A percentile compares a stretch with the other conserved stretches of the same genome.
These are phyloP conservation scores for Acleris holmiana DNA, from an alignment of 2,888 invertebrate genomes.

Conservation along the genomic window DNA sequence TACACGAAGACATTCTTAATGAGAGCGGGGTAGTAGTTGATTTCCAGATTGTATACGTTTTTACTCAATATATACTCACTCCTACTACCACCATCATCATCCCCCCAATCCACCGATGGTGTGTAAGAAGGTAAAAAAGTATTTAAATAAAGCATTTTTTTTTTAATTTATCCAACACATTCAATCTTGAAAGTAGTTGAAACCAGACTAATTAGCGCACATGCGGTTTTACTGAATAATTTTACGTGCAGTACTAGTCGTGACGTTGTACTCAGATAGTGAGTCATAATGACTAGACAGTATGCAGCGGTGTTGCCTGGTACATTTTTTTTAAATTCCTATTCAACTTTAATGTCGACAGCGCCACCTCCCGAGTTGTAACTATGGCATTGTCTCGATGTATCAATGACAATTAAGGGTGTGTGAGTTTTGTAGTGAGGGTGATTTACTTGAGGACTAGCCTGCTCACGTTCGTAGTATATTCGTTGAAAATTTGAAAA, in stretches of 20 bases:
- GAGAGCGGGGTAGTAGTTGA: background rate
- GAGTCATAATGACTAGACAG: conserved; percentile 27
- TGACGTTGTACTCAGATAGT: conserved; percentile 21
- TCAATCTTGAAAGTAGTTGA: background rate
- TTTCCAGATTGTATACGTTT: background rate
- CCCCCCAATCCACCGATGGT: background rate
- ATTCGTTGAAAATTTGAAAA: conserved; percentile 26
- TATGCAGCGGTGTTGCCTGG: conserved; percentile 21
- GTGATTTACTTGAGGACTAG: conserved; percentile 8
- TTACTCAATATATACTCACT: background rate
- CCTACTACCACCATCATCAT: too few species aligned
- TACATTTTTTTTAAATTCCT: conserved; percentile 23
- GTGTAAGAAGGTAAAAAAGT: conserved; percentile 4
- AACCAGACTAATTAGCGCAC: background rate
- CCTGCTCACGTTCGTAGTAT: conserved; percentile 18
- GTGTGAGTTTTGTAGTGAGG: conserved; percentile 17
- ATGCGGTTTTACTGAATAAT: background rate
- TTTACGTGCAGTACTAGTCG: conserved; percentile 8
- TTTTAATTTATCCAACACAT: background rate
- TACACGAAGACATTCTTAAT: conserved; percentile 14
- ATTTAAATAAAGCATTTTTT: conserved; percentile 12
- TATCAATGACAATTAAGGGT: conserved; percentile 25
- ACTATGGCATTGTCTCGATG: conserved; percentile 27
- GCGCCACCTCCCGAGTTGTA: conserved; percentile 23
- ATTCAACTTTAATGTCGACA: conserved; percentile 30